Percentiles rank a stretch among this genome's conserved stretches.
These are phyloP conservation scores for Drosophila trapezifrons DNA, from an alignment of 1,140 invertebrate genomes.

Conservation along the genomic window DNA sequence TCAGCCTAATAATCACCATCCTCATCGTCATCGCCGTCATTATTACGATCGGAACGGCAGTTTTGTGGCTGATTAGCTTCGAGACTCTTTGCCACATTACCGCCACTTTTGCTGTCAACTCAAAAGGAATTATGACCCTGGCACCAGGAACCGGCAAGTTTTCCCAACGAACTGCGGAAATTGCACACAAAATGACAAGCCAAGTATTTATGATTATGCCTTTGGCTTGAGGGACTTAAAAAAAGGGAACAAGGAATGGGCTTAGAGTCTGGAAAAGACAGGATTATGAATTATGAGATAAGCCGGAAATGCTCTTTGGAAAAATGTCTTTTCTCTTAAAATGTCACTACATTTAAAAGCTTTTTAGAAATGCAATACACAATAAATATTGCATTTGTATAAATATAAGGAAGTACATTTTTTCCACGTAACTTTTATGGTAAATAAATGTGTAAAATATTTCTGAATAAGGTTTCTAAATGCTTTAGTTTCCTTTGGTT, in stretches of 20 bases:
- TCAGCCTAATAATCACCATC: conserved; percentile 39
- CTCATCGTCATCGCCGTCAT: conserved; percentile 8
- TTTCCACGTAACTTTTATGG: too few relatives aligned
- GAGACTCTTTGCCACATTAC: conserved; percentile 69
- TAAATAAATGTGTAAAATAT: too few relatives aligned
- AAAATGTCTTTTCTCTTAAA: conserved; percentile 1
- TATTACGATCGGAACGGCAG: conserved; percentile 19
- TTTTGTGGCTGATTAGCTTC: conserved; percentile 67
- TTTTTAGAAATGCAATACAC: background rate
- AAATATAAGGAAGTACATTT: too few relatives aligned
- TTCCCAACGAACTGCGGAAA: conserved; percentile 43
- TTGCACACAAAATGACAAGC: conserved; percentile 56
- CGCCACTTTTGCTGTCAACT: conserved; percentile 72
- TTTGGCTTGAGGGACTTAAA: conserved; percentile 9
- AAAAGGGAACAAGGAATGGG: background rate
- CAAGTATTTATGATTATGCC: conserved; percentile 58
- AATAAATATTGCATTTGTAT: background rate
- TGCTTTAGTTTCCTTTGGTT: too few relatives aligned
- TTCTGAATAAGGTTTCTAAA: too few relatives aligned
- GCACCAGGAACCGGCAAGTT: conserved; percentile 36
- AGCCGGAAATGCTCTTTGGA: background rate
- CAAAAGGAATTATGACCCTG: conserved; percentile 66
- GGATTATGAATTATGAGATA: conserved; percentile 20
- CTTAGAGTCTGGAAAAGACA: conserved; percentile 8
- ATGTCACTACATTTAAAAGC: background rate